Evolutionary conservation across 2,888 invertebrate species (phyloP).

Genomic region (Archaeoteleia sp.): DNA sequence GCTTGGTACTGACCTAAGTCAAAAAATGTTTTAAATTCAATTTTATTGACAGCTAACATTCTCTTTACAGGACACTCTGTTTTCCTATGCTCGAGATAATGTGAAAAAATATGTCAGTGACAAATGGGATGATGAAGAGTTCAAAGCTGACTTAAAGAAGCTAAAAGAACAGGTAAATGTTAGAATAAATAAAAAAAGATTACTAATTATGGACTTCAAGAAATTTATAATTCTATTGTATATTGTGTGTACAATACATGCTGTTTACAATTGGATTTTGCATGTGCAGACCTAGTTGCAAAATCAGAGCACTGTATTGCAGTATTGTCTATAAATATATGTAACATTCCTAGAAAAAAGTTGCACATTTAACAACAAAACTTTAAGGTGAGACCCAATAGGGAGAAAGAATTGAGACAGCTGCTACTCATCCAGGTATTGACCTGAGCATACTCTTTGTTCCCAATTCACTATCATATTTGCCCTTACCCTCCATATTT

Average conservation of each 20-base stretch:
- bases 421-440: conserved; percentile 61
- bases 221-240: conserved; percentile 3
- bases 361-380: conserved; percentile 24
- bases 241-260: conserved; percentile 13
- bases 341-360: background rate
- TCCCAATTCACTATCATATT: conserved; percentile 49
- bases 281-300: conserved; percentile 3
- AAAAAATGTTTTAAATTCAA: too few relatives aligned
- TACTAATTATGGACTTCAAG: background rate
- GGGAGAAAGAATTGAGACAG: conserved; percentile 56
- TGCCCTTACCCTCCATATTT: conserved; percentile 33
- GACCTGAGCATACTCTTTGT: conserved; percentile 67
- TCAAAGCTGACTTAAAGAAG: conserved; percentile 81
- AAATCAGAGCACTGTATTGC: conserved; percentile 11
- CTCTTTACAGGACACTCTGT: conserved; percentile 81
- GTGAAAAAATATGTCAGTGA: conserved; percentile 82
- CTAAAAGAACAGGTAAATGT: conserved; percentile 79
- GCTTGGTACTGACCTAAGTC: too few relatives aligned
- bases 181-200: conserved; percentile 8
- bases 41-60: too few relatives aligned
- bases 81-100: conserved; percentile 85
- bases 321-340: conserved; percentile 8
- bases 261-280: too few relatives aligned
- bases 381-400: conserved; percentile 44
- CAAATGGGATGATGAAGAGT: conserved; percentile 83